Conservation (phyloP, 2,797 vertebrate genomes). For the Chelidonichthys spinosus region DNA sequence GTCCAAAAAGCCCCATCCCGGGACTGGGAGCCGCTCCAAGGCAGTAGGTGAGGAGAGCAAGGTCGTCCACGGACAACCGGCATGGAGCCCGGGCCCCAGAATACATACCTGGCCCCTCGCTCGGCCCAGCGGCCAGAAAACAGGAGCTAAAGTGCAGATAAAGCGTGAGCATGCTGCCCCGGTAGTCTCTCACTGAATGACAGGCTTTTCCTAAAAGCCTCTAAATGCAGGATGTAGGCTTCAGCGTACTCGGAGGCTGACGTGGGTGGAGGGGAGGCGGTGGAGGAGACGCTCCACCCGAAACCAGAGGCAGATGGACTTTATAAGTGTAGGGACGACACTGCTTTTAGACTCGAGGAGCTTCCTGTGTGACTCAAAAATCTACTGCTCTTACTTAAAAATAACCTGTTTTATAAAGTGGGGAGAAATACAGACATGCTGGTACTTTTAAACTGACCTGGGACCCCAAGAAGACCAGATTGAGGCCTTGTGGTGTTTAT, state of each 20-base stretch:
- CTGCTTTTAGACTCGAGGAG: slow-evolving; percentile 14
- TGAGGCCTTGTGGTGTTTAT: slow-evolving; percentile 3
- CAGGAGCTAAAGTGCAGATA: slow-evolving; percentile 78
- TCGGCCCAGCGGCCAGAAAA: slow-evolving; percentile 72
- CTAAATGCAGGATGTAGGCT: slow-evolving; percentile 84
- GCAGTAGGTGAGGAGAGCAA: slow-evolving; percentile 88
- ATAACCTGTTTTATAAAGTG: neutral
- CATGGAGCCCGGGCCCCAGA: slow-evolving; percentile 73
- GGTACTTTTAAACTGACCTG: slow-evolving; percentile 1
- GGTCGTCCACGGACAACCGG: slow-evolving; percentile 87
- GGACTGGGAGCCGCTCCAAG: slow-evolving; percentile 89
- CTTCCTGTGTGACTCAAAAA: slow-evolving; percentile 1
- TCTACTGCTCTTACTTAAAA: neutral
- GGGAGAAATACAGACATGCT: neutral
- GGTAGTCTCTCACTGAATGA: slow-evolving; percentile 78
- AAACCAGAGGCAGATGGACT: slow-evolving; percentile 72
- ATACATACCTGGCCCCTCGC: slow-evolving; percentile 76
- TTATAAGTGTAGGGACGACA: slow-evolving; percentile 55
- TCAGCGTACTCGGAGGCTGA: slow-evolving; percentile 68
- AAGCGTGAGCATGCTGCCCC: slow-evolving; percentile 74
- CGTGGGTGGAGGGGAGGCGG: slow-evolving; percentile 64
- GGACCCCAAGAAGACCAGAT: slow-evolving; percentile 14
- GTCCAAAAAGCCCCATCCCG: slow-evolving; percentile 88
- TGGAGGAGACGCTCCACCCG: slow-evolving; percentile 52
- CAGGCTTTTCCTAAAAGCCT: slow-evolving; percentile 83